phyloP scores from a whole-genome alignment of 2,888 invertebrate species.

The Therioaphis trifolii region DNA sequence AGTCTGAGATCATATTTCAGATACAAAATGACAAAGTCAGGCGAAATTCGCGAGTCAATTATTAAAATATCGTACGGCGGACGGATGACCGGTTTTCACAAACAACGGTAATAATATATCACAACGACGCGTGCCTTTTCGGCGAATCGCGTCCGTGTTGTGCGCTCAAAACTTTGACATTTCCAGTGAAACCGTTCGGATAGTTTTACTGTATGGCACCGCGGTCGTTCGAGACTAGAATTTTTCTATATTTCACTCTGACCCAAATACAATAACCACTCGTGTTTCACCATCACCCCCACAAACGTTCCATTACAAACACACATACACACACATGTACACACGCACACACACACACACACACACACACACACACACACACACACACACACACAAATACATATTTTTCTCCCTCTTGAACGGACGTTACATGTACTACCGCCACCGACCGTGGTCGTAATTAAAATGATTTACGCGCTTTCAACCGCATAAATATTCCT shows the following conservation, averaged over 20 bases:
- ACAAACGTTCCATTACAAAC: background rate
- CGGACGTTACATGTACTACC: background rate
- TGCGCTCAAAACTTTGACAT: background rate
- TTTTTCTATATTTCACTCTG: background rate
- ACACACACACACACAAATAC: no score
- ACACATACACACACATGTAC: no score
- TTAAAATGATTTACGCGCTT: slow-evolving; percentile 53
- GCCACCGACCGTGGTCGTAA: slow-evolving; percentile 21
- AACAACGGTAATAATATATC: no score
- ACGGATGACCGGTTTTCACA: no score
- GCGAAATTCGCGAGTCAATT: no score
- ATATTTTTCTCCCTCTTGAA: slow-evolving; percentile 7
- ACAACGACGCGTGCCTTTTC: no score
- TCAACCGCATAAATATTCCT: slow-evolving; percentile 42
- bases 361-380: no score
- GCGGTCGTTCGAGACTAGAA: background rate
- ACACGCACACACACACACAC: no score
- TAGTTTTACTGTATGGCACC: background rate
- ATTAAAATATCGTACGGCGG: no score
- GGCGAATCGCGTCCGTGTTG: background rate
- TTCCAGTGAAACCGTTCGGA: background rate
- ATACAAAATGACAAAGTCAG: no score
- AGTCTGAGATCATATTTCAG: no score
- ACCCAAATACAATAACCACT: background rate
- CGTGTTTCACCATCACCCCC: background rate